Evolutionary conservation across 2,888 invertebrate species (phyloP), one percentile per base, ranked within the genome.

Genomic region (Bursaphelenchus okinawaensis): DNA sequence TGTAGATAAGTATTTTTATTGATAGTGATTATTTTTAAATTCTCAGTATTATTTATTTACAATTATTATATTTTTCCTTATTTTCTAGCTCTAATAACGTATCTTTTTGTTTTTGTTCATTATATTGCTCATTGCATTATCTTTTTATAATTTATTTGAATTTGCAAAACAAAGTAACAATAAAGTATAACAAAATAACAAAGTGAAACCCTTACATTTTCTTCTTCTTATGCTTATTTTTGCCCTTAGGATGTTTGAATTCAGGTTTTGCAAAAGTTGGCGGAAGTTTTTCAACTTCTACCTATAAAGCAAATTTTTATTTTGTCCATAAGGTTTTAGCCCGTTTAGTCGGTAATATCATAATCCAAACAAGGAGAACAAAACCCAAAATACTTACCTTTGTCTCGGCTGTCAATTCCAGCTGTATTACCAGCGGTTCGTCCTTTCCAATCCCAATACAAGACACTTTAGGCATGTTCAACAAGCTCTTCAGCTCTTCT

Each of bases 361-460:
- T 40, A 4, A 4, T n/a, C n/a, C n/a, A n/a, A n/a, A n/a, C n/a
- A n/a, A n/a, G n/a, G n/a, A n/a, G 16, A 28, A 56, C 8, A 52
- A 22, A 1, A n/a, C 23, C 3, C 23, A 31, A 27, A 24, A 57
- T 16, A 26, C 24, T 28, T 27, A 57, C 40, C 60, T 27, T 59
- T 55, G 20, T 8, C 9, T 20, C 50, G 16, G 22, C 16, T 7
- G 23, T 16, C 4, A 24, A 23, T 6, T 19, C 19, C 12, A 59
- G 24, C 60, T 31, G 26, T 16, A 40, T 50, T 20, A 59, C 22
- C 23, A 59, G 40, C 23, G 40, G 52, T 4, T 40, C 51, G 23
- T 59, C 51, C 28, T 59, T 59, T 12, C 20, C 22, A n/a, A 59
- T 59, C 12, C 60, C 60, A 29, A 59, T 24, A 27, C 20, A 31